Conservation (phyloP, 2,888 invertebrate genomes). For the Danaus chrysippus region DNA sequence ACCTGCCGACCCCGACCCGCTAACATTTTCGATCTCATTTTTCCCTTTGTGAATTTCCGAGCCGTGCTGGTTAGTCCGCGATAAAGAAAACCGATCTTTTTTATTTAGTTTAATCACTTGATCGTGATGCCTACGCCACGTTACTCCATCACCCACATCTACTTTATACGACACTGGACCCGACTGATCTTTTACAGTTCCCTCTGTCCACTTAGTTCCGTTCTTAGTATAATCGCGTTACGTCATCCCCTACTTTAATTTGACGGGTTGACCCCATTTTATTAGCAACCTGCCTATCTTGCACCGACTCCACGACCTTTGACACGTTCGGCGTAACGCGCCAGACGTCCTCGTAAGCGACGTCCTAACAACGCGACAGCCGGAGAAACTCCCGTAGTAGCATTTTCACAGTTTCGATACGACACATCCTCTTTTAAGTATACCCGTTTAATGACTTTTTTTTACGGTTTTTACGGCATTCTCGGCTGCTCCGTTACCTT, state of each 20-base stretch:
- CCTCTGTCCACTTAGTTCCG: slow-evolving; percentile 21
- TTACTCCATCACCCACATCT: neutral
- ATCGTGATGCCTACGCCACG: neutral
- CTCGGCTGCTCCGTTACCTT: slow-evolving; percentile 30
- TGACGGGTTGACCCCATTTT: neutral
- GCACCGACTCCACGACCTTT: slow-evolving; percentile 7
- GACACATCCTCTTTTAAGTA: slow-evolving; percentile 13
- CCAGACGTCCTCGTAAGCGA: slow-evolving; percentile 29
- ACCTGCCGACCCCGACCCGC: too few relatives aligned
- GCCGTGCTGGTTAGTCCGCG: too few relatives aligned
- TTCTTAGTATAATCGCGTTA: slow-evolving; percentile 11
- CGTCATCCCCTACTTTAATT: slow-evolving; percentile 10
- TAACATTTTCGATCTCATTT: too few relatives aligned
- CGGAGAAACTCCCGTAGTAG: slow-evolving; percentile 28
- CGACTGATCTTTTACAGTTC: slow-evolving; percentile 8
- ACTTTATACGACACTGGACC: slow-evolving; percentile 20
- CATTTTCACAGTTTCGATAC: slow-evolving; percentile 17
- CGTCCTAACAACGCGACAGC: slow-evolving; percentile 28
- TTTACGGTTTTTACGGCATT: slow-evolving; percentile 28
- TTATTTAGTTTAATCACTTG: neutral
- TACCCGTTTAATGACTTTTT: too few relatives aligned
- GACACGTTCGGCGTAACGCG: slow-evolving; percentile 23
- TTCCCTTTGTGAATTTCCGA: too few relatives aligned
- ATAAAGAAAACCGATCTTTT: neutral
- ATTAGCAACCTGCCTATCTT: slow-evolving; percentile 5